Conservation (phyloP, 2,888 invertebrate species). For the Mycalesis mineus region DNA sequence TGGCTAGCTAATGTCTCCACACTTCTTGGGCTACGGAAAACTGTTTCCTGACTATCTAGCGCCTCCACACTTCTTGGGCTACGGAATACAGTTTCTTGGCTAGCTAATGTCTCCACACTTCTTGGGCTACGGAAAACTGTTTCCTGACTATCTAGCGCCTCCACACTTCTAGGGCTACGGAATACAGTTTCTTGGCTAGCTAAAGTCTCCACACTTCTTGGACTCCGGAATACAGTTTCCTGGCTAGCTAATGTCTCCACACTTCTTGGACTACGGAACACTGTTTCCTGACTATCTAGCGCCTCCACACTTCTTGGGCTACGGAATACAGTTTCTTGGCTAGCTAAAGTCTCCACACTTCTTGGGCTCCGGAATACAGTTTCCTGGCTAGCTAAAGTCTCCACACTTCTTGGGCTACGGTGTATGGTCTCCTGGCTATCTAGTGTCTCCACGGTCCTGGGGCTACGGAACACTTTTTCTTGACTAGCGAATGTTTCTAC, state of each 20-base stretch:
- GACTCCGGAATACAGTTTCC: slow-evolving; percentile 10
- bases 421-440: not conserved
- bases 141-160: slow-evolving; percentile 16
- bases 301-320: slow-evolving; percentile 24
- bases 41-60: slow-evolving; percentile 12
- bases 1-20: slow-evolving; percentile 9
- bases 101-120: slow-evolving; percentile 20
- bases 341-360: slow-evolving; percentile 19
- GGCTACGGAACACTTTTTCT: not conserved
- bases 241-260: slow-evolving; percentile 14
- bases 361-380: slow-evolving; percentile 10
- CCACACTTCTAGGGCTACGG: slow-evolving; percentile 20
- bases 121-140: slow-evolving; percentile 13
- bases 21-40: slow-evolving; percentile 16
- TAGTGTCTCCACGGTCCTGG: slow-evolving; percentile 23
- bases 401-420: slow-evolving; percentile 20
- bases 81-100: slow-evolving; percentile 11
- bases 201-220: slow-evolving; percentile 16
- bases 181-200: slow-evolving; percentile 9
- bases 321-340: slow-evolving; percentile 1
- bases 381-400: slow-evolving; percentile 3
- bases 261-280: slow-evolving; percentile 10
- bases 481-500: slow-evolving; percentile 14
- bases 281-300: slow-evolving; percentile 12
- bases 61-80: slow-evolving; percentile 22